Base-by-base conservation (phyloP, 2,113 vertebrate species). In the Callochromis pleurospilus region DNA sequence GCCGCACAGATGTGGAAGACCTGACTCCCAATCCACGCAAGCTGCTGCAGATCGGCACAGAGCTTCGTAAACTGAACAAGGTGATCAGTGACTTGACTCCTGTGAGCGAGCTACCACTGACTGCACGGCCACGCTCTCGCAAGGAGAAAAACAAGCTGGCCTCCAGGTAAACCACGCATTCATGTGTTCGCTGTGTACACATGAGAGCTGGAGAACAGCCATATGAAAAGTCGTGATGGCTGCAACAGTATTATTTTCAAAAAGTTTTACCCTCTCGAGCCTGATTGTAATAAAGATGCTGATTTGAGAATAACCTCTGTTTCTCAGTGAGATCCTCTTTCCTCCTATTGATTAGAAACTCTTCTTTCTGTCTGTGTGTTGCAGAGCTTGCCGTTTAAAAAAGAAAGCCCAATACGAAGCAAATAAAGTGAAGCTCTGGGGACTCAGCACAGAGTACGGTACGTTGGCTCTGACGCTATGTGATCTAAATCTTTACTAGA, bases 371-470 rank as follows among this genome's bases (percentile, higher is more conserved):
- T 73, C 36, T 89, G 79, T 86, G 42, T 90, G 24, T 90, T 83
- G 12, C 38, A 99, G 99, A 97, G 99, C 99, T 91, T 99, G 99
- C 92, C 97, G 99, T 84, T 97, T 99, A 94, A 99, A 99, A 96
- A 99, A 99, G 97, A 99, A 99, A 96, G 99, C 99, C 21, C 99
- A 99, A 90, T 99, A 99, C 91, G 99, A 99, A 97, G 99, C 99
- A 90, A 99, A 99, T 96, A 99, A 99, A 96, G 98, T 99, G 90
- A 99, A 99, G 95, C 97, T 99, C 83, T 99, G 98, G 98, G 99
- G 99, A 93, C 98, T 99, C 92, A 98, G 99, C 95, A 99, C 98
- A 81, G 98, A 99, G 96, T 99, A 99, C 81, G 98, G 99, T 99
- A 98, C 49, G 92, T 93, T 51, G 26, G 15, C 42, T 47, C 70